Evolutionary conservation across 2,113 vertebrate genomes (phyloP), one percentile per base, ranked within the genome.

Genomic region (Brachyistius frenatus): DNA sequence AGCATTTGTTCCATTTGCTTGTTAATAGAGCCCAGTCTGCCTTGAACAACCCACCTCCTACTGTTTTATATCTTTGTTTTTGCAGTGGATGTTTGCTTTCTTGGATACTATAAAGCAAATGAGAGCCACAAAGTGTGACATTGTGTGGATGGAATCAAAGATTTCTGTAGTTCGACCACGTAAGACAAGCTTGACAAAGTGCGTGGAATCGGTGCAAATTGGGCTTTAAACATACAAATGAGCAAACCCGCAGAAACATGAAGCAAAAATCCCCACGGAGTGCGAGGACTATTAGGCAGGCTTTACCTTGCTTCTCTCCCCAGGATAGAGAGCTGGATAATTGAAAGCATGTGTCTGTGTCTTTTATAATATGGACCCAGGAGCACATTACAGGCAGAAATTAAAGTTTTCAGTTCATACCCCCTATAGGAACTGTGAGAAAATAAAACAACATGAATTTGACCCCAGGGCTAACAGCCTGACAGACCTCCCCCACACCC

Each of bases 391-490:
- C 58, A 30, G 80, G 52, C 71, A 82, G 86, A 81, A 91, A 91
- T 87, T 58, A 89, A 89, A 54, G 84, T 89, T 89, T 92, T 92
- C 77, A 81, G 86, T 81, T 87, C 87, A 90, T 90, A 72, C 89
- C 78, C 83, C 91, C 87, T 77, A 64, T 88, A 92, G 85, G 92
- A 93, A 90, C 44, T 67, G 68, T 85, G 88, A 93, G 91, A 94
- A 94, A 95, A 93, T 94, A 93, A 93, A 93, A 90, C 93, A 87
- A 89, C 88, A 91, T 89, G 90, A 91, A 89, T 93, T 90, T 93
- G 93, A 95, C 94, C 94, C 90, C 83, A 33, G 90, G 93, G 93
- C 91, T 92, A 93, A 94, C 88, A 93, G 92, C 90, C 89, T 90
- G 90, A 92, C 90, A 93, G 87, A 92, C 89, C 90, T 90, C 90